Evolutionary conservation across 2,888 invertebrate species (phyloP).

Genomic region (Andrena bicolor): DNA sequence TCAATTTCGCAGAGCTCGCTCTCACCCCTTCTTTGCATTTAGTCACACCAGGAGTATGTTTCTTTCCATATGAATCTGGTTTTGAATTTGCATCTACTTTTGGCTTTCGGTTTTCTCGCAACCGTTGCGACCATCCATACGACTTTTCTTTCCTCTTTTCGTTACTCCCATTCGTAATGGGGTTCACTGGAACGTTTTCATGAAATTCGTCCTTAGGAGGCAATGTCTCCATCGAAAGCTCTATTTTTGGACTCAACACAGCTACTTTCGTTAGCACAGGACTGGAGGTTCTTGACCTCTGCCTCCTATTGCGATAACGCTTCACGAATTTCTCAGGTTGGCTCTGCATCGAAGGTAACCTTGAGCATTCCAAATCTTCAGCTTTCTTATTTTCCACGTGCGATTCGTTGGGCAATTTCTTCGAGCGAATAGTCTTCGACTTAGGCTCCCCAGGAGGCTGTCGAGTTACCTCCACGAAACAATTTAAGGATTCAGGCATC

Average conservation of each 20-base stretch:
- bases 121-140: background rate
- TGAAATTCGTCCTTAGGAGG: background rate
- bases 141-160: background rate
- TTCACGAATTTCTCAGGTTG: background rate
- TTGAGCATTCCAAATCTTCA: background rate
- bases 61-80: background rate
- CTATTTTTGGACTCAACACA: conserved; percentile 15
- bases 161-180: background rate
- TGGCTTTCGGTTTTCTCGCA: background rate
- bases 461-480: background rate
- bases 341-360: background rate
- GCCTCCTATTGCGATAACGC: conserved; percentile 18
- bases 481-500: background rate
- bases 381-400: background rate
- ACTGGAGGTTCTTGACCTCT: conserved; percentile 26
- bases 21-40: conserved; percentile 1
- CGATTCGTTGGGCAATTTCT: background rate
- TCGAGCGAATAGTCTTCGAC: conserved; percentile 7
- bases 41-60: background rate
- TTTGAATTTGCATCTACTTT: background rate
- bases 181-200: background rate
- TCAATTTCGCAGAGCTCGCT: background rate
- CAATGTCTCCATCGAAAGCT: background rate
- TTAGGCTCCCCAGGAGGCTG: background rate
- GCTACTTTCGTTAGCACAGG: background rate